These are phyloP conservation scores for Rhodophaea formosa DNA, from an alignment of 2,888 invertebrate species.

Conservation along the genomic window DNA sequence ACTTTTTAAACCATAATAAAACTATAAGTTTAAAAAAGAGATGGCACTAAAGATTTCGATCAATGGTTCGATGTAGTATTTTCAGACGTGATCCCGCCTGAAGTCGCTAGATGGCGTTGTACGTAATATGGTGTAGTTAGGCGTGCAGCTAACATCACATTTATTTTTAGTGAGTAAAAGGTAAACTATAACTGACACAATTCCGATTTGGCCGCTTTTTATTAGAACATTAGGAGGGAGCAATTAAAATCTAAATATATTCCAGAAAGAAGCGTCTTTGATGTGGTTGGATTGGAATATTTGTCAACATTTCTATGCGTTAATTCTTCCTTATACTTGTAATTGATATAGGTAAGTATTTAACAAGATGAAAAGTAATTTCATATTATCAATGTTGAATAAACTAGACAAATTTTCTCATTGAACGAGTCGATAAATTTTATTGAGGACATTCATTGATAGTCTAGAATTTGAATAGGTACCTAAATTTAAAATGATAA, in stretches of 20 bases:
- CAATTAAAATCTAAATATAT: slow-evolving; percentile 21
- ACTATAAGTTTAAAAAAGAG: slow-evolving; percentile 29
- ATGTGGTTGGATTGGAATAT: background rate
- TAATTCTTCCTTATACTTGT: no score
- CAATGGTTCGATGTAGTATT: slow-evolving; percentile 6
- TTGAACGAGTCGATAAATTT: no score
- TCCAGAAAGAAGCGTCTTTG: background rate
- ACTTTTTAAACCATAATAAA: no score
- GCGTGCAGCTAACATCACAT: slow-evolving; percentile 49
- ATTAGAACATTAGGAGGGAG: slow-evolving; percentile 32
- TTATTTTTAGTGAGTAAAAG: slow-evolving; percentile 67
- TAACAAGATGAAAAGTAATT: no score
- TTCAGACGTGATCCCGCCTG: slow-evolving; percentile 24
- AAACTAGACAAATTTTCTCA: no score
- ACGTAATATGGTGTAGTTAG: background rate
- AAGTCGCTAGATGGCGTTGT: slow-evolving; percentile 48
- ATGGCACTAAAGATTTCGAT: slow-evolving; percentile 32
- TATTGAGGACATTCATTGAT: no score
- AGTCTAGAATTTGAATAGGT: no score
- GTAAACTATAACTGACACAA: slow-evolving; percentile 49
- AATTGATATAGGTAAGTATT: no score
- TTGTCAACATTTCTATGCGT: no score
- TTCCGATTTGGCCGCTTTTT: slow-evolving; percentile 41
- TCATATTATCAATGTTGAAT: no score
- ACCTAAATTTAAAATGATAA: no score